Percentiles rank a stretch among this genome's conserved stretches.
These are phyloP conservation scores for Tyrannus savana DNA, from an alignment of 2,113 vertebrate genomes.

Conservation along the genomic window DNA sequence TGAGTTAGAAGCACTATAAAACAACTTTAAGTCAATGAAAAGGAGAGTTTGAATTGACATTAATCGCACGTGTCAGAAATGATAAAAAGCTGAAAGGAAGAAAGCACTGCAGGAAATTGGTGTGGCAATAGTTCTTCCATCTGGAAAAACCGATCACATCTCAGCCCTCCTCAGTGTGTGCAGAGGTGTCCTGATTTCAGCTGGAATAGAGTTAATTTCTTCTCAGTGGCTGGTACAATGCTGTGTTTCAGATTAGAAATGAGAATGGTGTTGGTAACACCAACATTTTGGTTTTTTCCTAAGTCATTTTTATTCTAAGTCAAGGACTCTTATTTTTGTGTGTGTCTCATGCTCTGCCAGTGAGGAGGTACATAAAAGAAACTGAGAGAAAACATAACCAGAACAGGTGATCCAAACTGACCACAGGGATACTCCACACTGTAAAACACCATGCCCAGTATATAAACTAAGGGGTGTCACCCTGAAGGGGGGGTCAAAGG, in stretches of 20 bases:
- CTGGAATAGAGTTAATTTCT: neutral
- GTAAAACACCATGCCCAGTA: accelerated
- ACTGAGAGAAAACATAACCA: neutral
- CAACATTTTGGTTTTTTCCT: neutral
- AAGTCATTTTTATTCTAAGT: neutral
- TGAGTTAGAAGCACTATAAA: neutral
- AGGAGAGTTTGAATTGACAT: neutral
- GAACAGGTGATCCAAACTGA: neutral
- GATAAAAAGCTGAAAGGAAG: neutral
- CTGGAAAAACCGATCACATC: neutral
- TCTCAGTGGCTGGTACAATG: neutral
- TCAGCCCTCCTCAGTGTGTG: neutral
- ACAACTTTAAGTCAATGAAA: neutral
- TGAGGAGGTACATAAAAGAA: neutral
- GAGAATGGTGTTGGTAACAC: neutral
- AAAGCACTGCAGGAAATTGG: neutral
- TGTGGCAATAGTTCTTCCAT: neutral
- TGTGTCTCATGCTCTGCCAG: neutral
- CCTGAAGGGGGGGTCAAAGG: neutral
- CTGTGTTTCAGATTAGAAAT: neutral
- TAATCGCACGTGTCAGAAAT: neutral
- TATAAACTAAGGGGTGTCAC: neutral
- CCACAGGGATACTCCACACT: neutral
- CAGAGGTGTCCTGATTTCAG: neutral
- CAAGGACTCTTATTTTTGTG: neutral